Percentiles rank a stretch among this genome's conserved stretches.
Conservation (phyloP, 2,888 invertebrate genomes). For the Steinernema scapterisci region DNA sequence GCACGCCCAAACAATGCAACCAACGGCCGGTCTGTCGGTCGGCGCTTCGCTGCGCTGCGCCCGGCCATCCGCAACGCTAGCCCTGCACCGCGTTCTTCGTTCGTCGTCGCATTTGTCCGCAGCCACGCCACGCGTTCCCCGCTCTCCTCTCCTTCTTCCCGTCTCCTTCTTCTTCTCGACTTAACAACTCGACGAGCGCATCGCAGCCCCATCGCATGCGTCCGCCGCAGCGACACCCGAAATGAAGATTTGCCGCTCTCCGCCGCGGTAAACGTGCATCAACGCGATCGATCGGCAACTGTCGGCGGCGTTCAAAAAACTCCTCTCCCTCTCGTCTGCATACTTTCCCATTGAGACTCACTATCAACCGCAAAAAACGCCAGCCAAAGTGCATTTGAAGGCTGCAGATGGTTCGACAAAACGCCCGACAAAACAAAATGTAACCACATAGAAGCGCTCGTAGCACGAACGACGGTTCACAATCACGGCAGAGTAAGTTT, state of each 20-base stretch:
- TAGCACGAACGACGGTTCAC: too few relatives aligned
- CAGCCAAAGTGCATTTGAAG: too few relatives aligned
- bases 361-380: neutral
- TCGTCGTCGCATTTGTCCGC: neutral
- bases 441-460: too few relatives aligned
- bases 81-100: conserved; percentile 24
- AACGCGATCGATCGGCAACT: conserved; percentile 30
- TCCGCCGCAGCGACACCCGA: conserved; percentile 30
- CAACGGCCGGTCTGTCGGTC: too few relatives aligned
- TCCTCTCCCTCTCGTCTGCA: conserved; percentile 31
- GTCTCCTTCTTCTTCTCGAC: conserved; percentile 5
- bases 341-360: conserved; percentile 31
- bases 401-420: too few relatives aligned
- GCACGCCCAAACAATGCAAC: conserved; percentile 28
- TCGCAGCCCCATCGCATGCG: conserved; percentile 30
- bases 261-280: conserved; percentile 19
- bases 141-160: neutral
- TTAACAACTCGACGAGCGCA: conserved; percentile 29
- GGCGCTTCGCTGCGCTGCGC: neutral
- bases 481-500: too few relatives aligned
- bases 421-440: too few relatives aligned
- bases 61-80: conserved; percentile 10
- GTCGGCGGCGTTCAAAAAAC: conserved; percentile 31
- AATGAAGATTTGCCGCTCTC: conserved; percentile 29
- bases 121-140: conserved; percentile 8